Evolutionary conservation across 1,140 invertebrate genomes (phyloP).

Genomic region (Sitobion miscanthi): DNA sequence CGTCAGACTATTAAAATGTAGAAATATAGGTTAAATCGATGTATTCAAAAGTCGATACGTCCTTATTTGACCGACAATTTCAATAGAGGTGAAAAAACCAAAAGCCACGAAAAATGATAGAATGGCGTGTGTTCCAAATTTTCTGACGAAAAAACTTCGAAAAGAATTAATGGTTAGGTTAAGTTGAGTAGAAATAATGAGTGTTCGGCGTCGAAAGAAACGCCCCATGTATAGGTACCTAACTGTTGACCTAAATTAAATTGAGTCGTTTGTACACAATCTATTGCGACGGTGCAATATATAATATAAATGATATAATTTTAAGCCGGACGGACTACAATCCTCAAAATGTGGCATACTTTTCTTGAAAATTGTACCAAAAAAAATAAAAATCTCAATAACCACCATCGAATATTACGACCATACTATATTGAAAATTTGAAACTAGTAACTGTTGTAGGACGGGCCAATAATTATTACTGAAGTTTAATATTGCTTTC

Average conservation of each 20-base stretch:
- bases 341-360: not conserved
- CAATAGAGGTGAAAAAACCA: not conserved
- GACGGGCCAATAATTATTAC: not conserved
- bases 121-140: not conserved
- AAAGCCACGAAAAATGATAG: not conserved
- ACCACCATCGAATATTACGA: not conserved
- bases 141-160: not conserved
- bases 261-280: not conserved
- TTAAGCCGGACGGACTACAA: not conserved
- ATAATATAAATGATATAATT: not conserved
- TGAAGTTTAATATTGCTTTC: not conserved
- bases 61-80: not conserved
- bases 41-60: not conserved
- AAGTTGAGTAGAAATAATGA: not conserved
- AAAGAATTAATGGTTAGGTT: not conserved
- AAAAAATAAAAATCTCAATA: not conserved
- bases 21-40: not conserved
- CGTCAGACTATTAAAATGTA: not conserved
- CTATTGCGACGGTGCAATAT: not conserved
- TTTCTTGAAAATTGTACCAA: not conserved
- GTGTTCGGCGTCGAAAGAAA: not conserved
- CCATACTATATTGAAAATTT: not conserved
- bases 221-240: not conserved
- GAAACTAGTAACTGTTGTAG: not conserved
- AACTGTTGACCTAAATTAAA: slow-evolving; percentile 8